Evolutionary conservation across 2,113 vertebrate genomes (phyloP).

Genomic region (Oryzias melastigma): DNA sequence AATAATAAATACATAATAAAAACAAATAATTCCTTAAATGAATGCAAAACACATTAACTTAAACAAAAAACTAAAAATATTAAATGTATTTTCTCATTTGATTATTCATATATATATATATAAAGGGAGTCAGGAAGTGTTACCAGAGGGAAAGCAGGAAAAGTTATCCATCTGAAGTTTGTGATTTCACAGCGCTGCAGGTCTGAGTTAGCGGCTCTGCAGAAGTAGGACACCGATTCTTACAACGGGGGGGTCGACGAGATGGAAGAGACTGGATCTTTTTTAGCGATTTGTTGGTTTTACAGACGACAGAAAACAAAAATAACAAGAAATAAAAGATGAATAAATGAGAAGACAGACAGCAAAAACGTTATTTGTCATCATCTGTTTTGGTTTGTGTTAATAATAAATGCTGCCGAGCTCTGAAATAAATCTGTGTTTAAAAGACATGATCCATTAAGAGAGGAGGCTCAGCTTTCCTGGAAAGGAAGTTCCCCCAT

Average conservation of each 20-base stretch:
- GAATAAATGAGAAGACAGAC: conserved; percentile 11
- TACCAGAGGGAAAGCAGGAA: conserved; percentile 4
- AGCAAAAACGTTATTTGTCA: conserved; percentile 1
- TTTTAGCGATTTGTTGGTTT: conserved; percentile 23
- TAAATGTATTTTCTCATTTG: background rate
- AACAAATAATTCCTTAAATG: no score
- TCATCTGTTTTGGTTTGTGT: no score
- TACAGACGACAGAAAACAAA: conserved; percentile 18
- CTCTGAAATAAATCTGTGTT: background rate
- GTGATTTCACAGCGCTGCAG: conserved; percentile 56
- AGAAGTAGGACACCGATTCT: conserved; percentile 59
- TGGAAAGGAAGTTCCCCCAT: conserved; percentile 8
- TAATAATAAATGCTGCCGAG: background rate
- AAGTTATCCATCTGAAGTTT: conserved; percentile 46
- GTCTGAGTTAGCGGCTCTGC: conserved; percentile 27
- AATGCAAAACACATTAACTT: no score
- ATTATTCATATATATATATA: background rate
- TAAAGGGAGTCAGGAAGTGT: conserved; percentile 5
- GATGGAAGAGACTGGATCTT: conserved; percentile 6
- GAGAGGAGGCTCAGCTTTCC: background rate
- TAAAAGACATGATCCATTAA: conserved; percentile 1
- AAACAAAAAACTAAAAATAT: background rate
- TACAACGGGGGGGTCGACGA: conserved; percentile 19
- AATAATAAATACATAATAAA: no score
- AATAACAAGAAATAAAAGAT: conserved; percentile 14